Evolutionary conservation across 2,888 invertebrate species (phyloP).

Genomic region (Calliphora vomitoria): DNA sequence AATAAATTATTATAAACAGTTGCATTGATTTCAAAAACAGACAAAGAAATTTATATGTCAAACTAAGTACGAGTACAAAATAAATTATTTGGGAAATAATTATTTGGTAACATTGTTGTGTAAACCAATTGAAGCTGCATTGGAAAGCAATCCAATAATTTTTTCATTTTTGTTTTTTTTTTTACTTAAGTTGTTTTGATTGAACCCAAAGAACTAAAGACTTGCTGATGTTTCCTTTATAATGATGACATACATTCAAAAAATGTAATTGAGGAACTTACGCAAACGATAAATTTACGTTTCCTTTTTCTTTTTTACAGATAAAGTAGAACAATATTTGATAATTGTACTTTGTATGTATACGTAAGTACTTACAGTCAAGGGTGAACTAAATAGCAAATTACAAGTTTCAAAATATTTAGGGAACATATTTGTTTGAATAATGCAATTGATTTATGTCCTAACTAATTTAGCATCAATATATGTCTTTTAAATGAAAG

Average conservation of each 20-base stretch:
- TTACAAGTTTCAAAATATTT: too few relatives aligned
- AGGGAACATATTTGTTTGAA: too few relatives aligned
- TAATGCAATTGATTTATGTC: too few relatives aligned
- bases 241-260: slow-evolving; percentile 62
- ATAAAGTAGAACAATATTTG: slow-evolving; percentile 63
- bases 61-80: slow-evolving; percentile 9
- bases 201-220: neutral
- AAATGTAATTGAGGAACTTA: slow-evolving; percentile 61
- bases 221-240: slow-evolving; percentile 49
- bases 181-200: slow-evolving; percentile 41
- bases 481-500: too few relatives aligned
- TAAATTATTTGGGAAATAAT: neutral
- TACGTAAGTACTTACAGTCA: slow-evolving; percentile 5
- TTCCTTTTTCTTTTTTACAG: slow-evolving; percentile 43
- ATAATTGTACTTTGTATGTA: slow-evolving; percentile 26
- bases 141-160: slow-evolving; percentile 30
- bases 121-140: slow-evolving; percentile 12
- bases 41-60: slow-evolving; percentile 49
- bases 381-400: neutral
- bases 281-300: slow-evolving; percentile 58
- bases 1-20: slow-evolving; percentile 57
- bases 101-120: neutral
- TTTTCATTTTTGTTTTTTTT: neutral
- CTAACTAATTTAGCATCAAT: too few relatives aligned
- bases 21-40: slow-evolving; percentile 58